Conservation (phyloP, 2,888 invertebrate genomes). For the Parascotia fuliginaria region DNA sequence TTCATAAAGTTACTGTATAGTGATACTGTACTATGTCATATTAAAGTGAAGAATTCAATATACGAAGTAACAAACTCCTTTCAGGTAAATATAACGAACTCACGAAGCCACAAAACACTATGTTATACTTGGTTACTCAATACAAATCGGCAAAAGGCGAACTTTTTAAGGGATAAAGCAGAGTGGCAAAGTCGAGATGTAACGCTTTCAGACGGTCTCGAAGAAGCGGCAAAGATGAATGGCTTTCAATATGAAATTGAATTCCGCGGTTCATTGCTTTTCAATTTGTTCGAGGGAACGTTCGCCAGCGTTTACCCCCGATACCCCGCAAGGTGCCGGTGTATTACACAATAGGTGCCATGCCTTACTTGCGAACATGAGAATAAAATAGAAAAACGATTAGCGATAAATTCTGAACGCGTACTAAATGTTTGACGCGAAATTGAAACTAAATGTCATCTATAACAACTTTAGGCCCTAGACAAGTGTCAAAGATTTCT, state of each 20-base stretch:
- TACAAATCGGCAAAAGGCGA: conserved; percentile 61
- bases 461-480: background rate
- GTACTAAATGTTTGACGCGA: conserved; percentile 22
- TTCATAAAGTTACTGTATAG: no score
- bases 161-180: conserved; percentile 73
- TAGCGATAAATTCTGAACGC: conserved; percentile 35
- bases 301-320: conserved; percentile 76
- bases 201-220: conserved; percentile 79
- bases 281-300: conserved; percentile 85
- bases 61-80: background rate
- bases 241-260: conserved; percentile 89
- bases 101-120: conserved; percentile 23
- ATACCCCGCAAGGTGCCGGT: conserved; percentile 67
- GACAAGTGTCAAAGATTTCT: no score
- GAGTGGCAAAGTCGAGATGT: conserved; percentile 80
- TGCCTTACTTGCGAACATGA: conserved; percentile 44
- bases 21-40: no score
- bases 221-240: conserved; percentile 85
- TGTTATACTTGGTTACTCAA: conserved; percentile 40
- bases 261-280: conserved; percentile 89
- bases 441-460: conserved; percentile 17
- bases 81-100: conserved; percentile 12
- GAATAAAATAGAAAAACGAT: conserved; percentile 44
- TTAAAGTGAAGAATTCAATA: no score
- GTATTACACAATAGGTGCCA: conserved; percentile 62